Percentiles rank a stretch among this genome's conserved stretches.
Evolutionary conservation across 2,888 invertebrate genomes (phyloP).

Genomic region (Microctonus hyperodae): DNA sequence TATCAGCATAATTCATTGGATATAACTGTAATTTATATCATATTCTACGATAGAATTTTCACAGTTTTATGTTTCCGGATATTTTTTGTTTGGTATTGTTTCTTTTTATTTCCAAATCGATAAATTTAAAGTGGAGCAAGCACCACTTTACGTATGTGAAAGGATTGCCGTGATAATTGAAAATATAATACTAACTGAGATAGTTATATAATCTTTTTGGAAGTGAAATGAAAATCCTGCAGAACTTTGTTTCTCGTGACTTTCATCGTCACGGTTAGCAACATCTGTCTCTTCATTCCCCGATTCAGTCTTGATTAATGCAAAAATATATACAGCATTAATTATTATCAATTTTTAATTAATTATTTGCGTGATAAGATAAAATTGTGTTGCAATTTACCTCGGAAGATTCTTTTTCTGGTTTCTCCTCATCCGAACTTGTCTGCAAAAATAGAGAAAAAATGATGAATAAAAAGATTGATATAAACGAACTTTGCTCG

Average conservation of each 20-base stretch:
- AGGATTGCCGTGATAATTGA: neutral
- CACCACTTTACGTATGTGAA: neutral
- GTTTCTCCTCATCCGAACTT: neutral
- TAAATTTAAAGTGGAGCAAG: neutral
- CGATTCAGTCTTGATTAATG: neutral
- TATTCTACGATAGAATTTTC: neutral
- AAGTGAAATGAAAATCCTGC: neutral
- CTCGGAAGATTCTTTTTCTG: neutral
- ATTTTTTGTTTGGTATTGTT: neutral
- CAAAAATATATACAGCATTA: neutral
- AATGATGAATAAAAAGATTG: neutral
- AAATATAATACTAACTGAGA: neutral
- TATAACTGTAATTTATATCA: neutral
- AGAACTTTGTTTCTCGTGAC: neutral
- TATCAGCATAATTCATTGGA: neutral
- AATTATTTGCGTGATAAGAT: neutral
- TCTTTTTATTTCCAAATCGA: neutral
- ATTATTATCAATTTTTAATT: neutral
- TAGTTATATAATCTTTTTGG: neutral
- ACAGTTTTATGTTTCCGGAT: neutral
- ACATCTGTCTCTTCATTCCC: neutral
- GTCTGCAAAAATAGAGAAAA: constrained; percentile 1
- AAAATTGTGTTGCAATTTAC: neutral
- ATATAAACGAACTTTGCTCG: neutral
- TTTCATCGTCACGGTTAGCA: neutral